Percentiles rank a stretch among this genome's conserved stretches.
Conservation (phyloP, 1,140 invertebrate species). For the Megalopta genalis region DNA sequence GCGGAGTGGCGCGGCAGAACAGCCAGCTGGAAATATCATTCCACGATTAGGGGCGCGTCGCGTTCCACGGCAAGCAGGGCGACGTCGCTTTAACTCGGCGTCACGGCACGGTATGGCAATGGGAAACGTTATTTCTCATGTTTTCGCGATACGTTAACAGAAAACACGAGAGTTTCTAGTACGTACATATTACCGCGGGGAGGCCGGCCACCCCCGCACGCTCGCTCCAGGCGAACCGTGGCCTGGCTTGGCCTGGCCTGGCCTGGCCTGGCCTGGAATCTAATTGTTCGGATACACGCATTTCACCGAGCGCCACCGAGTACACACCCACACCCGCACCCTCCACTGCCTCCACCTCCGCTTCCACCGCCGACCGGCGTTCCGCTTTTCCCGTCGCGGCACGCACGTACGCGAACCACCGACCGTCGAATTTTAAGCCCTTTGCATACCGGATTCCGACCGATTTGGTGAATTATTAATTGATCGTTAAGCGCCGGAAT, state of each 20-base stretch:
- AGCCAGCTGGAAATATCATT: conserved; percentile 63
- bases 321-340: neutral
- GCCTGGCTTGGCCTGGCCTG: conserved; percentile 49
- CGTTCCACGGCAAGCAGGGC: conserved; percentile 31
- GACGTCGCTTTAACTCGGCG: conserved; percentile 45
- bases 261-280: conserved; percentile 59
- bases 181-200: conserved; percentile 63
- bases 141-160: conserved; percentile 69
- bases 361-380: neutral
- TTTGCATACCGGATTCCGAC: neutral
- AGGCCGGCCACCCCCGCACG: conserved; percentile 1
- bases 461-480: conserved; percentile 33
- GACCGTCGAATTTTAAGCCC: conserved; percentile 34
- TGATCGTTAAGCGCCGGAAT: conserved; percentile 14
- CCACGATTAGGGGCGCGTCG: conserved; percentile 54
- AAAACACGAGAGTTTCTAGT: conserved; percentile 69
- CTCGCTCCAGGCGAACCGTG: conserved; percentile 14
- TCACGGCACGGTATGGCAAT: conserved; percentile 62
- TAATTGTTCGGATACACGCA: conserved; percentile 74
- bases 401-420: conserved; percentile 6
- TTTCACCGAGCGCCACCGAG: conserved; percentile 57
- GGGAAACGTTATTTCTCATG: conserved; percentile 66
- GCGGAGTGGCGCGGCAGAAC: conserved; percentile 9
- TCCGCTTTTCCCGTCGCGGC: conserved; percentile 23
- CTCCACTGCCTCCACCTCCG: neutral